Percentiles rank a stretch among this genome's conserved stretches.
phyloP scores from a whole-genome alignment of 2,797 vertebrate species.

The Rhinatrema bivittatum region DNA sequence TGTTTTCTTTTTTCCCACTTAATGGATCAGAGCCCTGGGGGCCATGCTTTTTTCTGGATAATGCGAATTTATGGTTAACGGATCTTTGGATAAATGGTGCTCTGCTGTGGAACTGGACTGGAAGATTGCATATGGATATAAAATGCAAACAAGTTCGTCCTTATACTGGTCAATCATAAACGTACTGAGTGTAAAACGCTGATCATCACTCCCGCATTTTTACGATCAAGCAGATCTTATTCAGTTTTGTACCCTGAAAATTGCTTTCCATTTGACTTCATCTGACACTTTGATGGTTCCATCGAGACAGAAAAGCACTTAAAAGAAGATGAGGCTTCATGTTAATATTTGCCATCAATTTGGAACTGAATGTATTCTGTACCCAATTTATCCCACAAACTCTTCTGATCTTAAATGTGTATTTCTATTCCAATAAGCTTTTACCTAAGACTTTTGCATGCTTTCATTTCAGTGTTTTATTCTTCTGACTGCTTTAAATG shows the following conservation, averaged over 20 bases:
- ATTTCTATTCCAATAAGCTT: not conserved
- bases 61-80: too few species aligned
- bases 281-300: not conserved
- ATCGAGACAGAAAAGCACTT: not conserved
- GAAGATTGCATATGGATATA: not conserved
- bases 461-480: not conserved
- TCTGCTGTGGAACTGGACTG: too few species aligned
- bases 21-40: too few species aligned
- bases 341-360: constrained; percentile 3
- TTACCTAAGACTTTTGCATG: not conserved
- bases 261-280: constrained; percentile 5
- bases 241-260: constrained; percentile 4
- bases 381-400: not conserved
- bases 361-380: not conserved
- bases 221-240: not conserved
- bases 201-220: constrained; percentile 7
- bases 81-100: too few species aligned
- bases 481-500: not conserved
- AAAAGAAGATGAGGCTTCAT: not conserved
- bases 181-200: not conserved
- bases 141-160: constrained; percentile 9
- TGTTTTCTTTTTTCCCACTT: too few species aligned
- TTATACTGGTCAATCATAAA: not conserved
- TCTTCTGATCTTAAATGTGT: not conserved
- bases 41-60: too few species aligned